A percentile compares a stretch with the other conserved stretches of the same genome.
Conservation (phyloP, 2,113 vertebrate species). For the Dipodomys merriami region DNA sequence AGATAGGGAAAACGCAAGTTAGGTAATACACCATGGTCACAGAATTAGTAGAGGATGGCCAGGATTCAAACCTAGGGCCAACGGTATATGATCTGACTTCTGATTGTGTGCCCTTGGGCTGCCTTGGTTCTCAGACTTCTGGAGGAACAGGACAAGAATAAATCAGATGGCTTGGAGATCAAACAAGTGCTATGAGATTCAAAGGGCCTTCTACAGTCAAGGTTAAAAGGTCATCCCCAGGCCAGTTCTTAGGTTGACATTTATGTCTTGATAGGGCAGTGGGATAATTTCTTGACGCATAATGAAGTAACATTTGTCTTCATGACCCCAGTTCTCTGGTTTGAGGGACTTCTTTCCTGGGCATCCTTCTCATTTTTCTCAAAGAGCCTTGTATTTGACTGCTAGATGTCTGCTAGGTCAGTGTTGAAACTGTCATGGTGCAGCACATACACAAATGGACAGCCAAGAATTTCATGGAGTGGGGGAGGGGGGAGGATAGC, state of each 20-base stretch:
- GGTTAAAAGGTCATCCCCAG: not conserved
- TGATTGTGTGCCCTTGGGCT: not conserved
- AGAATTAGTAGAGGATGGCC: not conserved
- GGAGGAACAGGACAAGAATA: not conserved
- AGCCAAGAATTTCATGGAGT: too few relatives aligned
- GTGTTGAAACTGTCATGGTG: fast-evolving
- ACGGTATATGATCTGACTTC: not conserved
- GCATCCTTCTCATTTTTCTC: not conserved
- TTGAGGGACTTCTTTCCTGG: not conserved
- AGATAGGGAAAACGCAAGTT: not conserved
- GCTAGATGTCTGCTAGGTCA: not conserved
- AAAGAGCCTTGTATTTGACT: not conserved
- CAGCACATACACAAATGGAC: not conserved
- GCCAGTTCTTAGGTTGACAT: not conserved
- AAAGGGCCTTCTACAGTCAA: not conserved
- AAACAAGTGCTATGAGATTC: not conserved
- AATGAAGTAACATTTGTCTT: constrained; percentile 1
- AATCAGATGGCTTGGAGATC: not conserved
- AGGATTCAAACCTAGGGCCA: not conserved
- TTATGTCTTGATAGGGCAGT: not conserved
- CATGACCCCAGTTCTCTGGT: not conserved
- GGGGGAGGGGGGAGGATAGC: too few relatives aligned
- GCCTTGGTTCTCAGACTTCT: not conserved
- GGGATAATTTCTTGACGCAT: not conserved
- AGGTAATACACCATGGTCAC: not conserved